These are phyloP conservation scores for Rhopilema esculentum DNA, from an alignment of 30 jellyfish, hydroid and myxozoan genomes.

Conservation along the genomic window DNA sequence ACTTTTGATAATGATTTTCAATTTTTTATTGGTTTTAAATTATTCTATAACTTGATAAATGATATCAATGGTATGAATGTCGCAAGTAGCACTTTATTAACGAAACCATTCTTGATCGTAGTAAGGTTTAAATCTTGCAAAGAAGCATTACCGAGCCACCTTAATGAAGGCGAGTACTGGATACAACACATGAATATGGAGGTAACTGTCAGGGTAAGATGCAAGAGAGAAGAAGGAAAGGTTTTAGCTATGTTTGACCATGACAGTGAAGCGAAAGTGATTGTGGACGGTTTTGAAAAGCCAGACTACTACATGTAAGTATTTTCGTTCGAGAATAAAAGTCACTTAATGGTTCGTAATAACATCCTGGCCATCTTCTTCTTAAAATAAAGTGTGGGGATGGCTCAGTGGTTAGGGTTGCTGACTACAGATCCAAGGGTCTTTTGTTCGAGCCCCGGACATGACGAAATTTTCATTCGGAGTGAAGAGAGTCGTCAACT, in stretches of 20 bases:
- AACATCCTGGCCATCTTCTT: no score
- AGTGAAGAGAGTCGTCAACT: no score
- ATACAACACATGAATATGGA: not conserved
- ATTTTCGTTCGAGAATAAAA: not conserved
- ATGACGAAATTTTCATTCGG: no score
- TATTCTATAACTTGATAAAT: not conserved
- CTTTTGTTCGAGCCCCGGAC: no score
- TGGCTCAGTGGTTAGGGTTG: no score
- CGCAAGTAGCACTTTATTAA: not conserved
- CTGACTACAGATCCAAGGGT: no score
- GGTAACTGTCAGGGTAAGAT: not conserved
- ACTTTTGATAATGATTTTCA: no score
- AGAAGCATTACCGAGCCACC: not conserved
- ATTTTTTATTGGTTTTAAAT: no score
- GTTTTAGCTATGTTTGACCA: slow-evolving; percentile 3
- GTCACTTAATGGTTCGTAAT: not conserved
- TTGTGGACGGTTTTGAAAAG: not conserved
- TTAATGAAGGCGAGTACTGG: not conserved
- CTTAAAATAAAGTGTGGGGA: no score
- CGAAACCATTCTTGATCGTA: not conserved
- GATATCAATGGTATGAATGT: not conserved
- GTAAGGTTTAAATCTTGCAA: not conserved
- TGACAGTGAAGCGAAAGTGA: not conserved
- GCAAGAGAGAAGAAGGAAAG: not conserved
- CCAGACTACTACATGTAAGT: not conserved